These are phyloP conservation scores for Apodemia mormo DNA, from an alignment of 2,888 invertebrate genomes.

Conservation along the genomic window DNA sequence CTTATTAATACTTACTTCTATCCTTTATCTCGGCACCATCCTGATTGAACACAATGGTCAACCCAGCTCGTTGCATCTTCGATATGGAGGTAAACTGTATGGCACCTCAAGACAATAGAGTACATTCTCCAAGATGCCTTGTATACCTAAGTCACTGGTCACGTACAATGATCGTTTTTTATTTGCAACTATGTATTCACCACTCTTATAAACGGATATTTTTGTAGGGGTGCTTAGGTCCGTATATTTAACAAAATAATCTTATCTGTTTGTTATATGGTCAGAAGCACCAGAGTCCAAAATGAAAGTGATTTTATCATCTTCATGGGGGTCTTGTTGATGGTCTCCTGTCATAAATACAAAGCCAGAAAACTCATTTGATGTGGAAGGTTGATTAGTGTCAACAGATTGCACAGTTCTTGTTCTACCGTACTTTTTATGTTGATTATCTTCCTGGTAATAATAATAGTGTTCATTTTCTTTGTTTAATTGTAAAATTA, in stretches of 20 bases:
- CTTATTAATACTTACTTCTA: conserved; percentile 26
- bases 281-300: background rate
- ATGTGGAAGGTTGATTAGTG: background rate
- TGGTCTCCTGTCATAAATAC: background rate
- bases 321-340: background rate
- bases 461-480: too few relatives aligned
- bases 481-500: too few relatives aligned
- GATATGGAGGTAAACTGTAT: conserved; percentile 29
- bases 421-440: background rate
- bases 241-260: background rate
- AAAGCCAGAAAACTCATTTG: background rate
- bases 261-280: background rate
- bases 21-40: background rate
- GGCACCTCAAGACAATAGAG: conserved; percentile 27
- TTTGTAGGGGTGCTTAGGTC: background rate
- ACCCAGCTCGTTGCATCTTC: conserved; percentile 30
- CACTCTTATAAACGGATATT: background rate
- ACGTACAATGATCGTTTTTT: background rate
- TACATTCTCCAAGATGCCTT: conserved; percentile 11
- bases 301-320: background rate
- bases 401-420: background rate
- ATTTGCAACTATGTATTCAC: background rate
- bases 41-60: conserved; percentile 19
- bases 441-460: background rate
- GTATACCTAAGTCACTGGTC: background rate